Percentiles rank a stretch among this genome's conserved stretches.
These are phyloP conservation scores for Ostrea denselamellosa DNA, from an alignment of 1,140 invertebrate species.

Conservation along the genomic window DNA sequence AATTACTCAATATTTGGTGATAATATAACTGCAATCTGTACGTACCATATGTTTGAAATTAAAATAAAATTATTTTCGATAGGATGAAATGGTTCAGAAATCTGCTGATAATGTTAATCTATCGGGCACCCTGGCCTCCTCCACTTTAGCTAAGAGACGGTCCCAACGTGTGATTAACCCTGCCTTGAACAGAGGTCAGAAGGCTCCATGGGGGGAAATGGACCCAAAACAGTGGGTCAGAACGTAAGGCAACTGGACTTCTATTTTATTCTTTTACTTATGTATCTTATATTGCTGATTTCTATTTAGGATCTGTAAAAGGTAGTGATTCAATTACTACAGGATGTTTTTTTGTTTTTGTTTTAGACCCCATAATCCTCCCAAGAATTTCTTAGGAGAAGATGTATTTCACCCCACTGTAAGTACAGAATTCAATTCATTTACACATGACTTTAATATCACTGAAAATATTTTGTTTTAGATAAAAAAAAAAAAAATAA, in stretches of 20 bases:
- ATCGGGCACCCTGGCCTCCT: constrained; percentile 69
- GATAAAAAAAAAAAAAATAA: no score
- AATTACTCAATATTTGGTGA: no score
- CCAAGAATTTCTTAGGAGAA: constrained; percentile 73
- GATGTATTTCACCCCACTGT: constrained; percentile 70
- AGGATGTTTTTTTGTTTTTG: not conserved
- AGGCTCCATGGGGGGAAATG: constrained; percentile 72
- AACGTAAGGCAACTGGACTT: constrained; percentile 70
- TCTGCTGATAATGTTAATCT: constrained; percentile 72
- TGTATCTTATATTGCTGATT: no score
- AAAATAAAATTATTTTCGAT: not conserved
- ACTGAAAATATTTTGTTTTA: no score
- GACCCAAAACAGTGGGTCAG: constrained; percentile 74
- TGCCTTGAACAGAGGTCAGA: constrained; percentile 58
- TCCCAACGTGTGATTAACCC: constrained; percentile 72
- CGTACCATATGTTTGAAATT: no score
- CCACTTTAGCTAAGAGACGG: constrained; percentile 67
- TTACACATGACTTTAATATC: no score
- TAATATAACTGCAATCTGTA: no score
- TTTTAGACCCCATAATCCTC: constrained; percentile 69
- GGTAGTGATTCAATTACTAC: not conserved
- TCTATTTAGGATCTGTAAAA: not conserved
- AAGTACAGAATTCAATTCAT: constrained; percentile 49
- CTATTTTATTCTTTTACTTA: no score
- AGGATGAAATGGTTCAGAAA: constrained; percentile 74